Base-by-base conservation (phyloP, 1,140 invertebrate genomes). In the Drosophila sturtevanti region DNA sequence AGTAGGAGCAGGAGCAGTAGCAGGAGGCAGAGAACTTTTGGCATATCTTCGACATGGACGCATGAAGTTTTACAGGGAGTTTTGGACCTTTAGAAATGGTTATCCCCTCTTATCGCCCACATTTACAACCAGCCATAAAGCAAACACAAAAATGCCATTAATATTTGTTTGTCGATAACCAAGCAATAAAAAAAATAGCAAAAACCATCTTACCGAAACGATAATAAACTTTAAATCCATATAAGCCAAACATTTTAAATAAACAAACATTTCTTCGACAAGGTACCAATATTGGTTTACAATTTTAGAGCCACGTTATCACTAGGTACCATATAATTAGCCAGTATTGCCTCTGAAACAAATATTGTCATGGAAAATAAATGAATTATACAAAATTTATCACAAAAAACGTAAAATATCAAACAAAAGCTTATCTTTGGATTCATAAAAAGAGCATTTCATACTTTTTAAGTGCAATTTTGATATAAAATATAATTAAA, bases 81-180 rank as follows among this genome's bases (percentile, higher is more conserved):
- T 11, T n/a, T 27, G 16, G 55, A 14, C 16, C 52, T 12, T 24
- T 58, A 27, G 14, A 51, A 35, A 63, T 51, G 48, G 56, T 51
- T 51, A 59, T 31, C 27, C 58, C 16, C 41, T 79, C 80, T 67
- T 72, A 75, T 64, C 71, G 61, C 59, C 52, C 35, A 37, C 37
- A 14, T 38, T 38, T n/a, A n/a, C 2, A 38, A 68, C 61, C 58
- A 56, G 52, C 58, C 73, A 58, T 67, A 62, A 52, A 73, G 67
- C 63, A 85, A 85, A 85, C 81, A 85, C 58, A 68, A 48, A 80
- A 85, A 71, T 38, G 63, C 77, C 66, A 74, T 85, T 84, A 84
- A 71, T 82, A 71, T 51, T 65, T 59, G 51, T 60, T 37, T 56
- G 31, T 48, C 38, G 48, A 71, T 52, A 52, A 14, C 70, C 54